Evolutionary conservation across 2,888 invertebrate species (phyloP).

Genomic region (Thereva nobilitata): DNA sequence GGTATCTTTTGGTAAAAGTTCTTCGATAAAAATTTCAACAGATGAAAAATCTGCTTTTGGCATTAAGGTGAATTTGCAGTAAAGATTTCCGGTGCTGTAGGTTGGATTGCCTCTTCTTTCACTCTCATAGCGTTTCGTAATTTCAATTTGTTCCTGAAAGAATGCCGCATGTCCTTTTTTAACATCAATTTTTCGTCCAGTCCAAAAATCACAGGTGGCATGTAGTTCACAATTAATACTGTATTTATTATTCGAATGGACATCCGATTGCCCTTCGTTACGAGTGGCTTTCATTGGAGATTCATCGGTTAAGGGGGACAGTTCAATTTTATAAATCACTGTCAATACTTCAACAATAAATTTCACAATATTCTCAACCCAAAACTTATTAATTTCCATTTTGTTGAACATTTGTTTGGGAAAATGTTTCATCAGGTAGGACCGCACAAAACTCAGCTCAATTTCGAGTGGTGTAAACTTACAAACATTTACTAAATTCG

Average conservation of each 20-base stretch:
- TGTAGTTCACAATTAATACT: conserved; percentile 21
- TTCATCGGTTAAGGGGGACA: background rate
- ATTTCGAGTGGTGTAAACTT: conserved; percentile 35
- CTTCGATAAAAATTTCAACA: conserved; percentile 4
- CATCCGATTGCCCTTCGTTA: conserved; percentile 8
- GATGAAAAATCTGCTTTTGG: conserved; percentile 11
- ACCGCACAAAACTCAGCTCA: conserved; percentile 36
- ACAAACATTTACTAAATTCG: conserved; percentile 11
- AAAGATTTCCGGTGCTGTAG: background rate
- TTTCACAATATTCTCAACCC: conserved; percentile 28
- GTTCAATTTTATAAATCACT: conserved; percentile 21
- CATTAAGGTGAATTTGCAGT: conserved; percentile 11
- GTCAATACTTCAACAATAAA: conserved; percentile 25
- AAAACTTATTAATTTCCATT: conserved; percentile 37
- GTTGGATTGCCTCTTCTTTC: background rate
- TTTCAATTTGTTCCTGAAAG: conserved; percentile 28
- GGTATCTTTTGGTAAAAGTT: background rate
- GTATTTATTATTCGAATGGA: conserved; percentile 19
- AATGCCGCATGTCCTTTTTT: conserved; percentile 22
- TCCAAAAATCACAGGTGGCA: conserved; percentile 23
- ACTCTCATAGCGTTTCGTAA: conserved; percentile 1
- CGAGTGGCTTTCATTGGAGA: background rate
- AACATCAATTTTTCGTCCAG: conserved; percentile 20
- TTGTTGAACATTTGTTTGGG: conserved; percentile 33
- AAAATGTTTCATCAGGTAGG: conserved; percentile 29